Percentiles rank a stretch among this genome's conserved stretches.
Conservation (phyloP, 2,888 invertebrate genomes). For the Nysson spinosus region DNA sequence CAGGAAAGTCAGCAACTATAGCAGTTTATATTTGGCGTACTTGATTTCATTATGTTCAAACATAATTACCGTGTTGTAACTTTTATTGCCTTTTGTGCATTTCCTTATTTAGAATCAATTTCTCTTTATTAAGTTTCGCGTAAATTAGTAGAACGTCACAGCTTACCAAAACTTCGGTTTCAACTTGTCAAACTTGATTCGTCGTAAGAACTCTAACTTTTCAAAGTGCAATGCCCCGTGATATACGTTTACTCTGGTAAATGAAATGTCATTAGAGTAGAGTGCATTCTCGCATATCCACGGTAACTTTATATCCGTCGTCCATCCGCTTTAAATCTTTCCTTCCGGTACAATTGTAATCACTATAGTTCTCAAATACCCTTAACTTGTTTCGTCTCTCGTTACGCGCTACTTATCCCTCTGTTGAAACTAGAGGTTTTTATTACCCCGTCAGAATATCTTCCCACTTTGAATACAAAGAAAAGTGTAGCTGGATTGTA, state of each 20-base stretch:
- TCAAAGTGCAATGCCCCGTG: not conserved
- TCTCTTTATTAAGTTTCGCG: no score
- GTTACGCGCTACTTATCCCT: constrained; percentile 50
- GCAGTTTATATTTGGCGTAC: no score
- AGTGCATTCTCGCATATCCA: constrained; percentile 10
- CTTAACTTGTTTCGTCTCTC: constrained; percentile 29
- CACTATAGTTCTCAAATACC: constrained; percentile 30
- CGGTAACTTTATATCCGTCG: constrained; percentile 34
- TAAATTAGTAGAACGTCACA: no score
- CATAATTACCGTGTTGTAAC: no score
- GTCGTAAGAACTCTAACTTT: no score
- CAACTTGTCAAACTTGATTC: no score
- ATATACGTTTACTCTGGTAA: not conserved
- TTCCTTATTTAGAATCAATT: no score
- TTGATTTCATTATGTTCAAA: no score
- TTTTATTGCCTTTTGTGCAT: no score
- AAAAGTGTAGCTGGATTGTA: no score
- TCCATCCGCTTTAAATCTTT: constrained; percentile 30
- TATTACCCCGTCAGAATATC: not conserved
- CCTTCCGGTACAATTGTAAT: constrained; percentile 51
- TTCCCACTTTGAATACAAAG: not conserved
- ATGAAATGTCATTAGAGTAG: constrained; percentile 22
- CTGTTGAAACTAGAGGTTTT: constrained; percentile 6
- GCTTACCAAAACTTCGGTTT: no score
- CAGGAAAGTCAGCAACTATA: no score